A percentile compares a stretch with the other conserved stretches of the same genome.
Conservation (phyloP, 2,797 vertebrate species). For the Labeo calbasu region DNA sequence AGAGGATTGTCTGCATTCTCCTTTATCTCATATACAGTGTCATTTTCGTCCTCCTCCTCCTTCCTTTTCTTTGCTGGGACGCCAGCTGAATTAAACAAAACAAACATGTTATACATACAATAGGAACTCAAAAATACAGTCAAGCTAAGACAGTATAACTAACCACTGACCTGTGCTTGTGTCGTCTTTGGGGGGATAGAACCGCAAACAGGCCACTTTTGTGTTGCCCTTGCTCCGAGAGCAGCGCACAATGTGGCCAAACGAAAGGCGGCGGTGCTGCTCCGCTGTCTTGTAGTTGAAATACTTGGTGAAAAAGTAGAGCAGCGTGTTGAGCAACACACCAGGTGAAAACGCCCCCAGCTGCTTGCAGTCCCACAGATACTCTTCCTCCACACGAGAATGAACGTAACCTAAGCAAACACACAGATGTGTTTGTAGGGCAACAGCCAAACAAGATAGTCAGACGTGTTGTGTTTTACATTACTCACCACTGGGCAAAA, state of each 20-base stretch:
- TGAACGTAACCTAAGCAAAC: conserved; percentile 85
- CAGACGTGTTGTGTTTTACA: neutral
- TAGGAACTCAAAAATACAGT: conserved; percentile 8
- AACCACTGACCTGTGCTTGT: conserved; percentile 57
- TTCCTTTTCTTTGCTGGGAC: conserved; percentile 85
- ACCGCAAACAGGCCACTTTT: conserved; percentile 92
- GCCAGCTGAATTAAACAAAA: conserved; percentile 63
- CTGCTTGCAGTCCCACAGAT: conserved; percentile 97
- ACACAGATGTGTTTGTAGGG: neutral
- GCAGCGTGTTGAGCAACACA: conserved; percentile 95
- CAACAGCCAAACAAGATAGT: neutral
- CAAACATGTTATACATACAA: neutral
- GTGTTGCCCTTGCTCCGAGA: conserved; percentile 86
- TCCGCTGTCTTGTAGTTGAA: conserved; percentile 91
- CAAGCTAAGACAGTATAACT: neutral
- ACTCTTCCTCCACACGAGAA: conserved; percentile 95
- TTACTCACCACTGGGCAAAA: conserved; percentile 90
- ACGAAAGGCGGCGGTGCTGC: conserved; percentile 94
- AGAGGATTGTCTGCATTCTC: conserved; percentile 94
- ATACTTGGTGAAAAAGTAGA: conserved; percentile 98
- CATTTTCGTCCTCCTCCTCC: conserved; percentile 85
- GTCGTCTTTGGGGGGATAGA: conserved; percentile 87
- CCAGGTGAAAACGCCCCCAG: conserved; percentile 96
- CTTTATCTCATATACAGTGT: conserved; percentile 90
- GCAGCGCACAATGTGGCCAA: conserved; percentile 94